Conservation (phyloP, 92 coral and sea anemone genomes). For the Parazoanthus darwini region DNA sequence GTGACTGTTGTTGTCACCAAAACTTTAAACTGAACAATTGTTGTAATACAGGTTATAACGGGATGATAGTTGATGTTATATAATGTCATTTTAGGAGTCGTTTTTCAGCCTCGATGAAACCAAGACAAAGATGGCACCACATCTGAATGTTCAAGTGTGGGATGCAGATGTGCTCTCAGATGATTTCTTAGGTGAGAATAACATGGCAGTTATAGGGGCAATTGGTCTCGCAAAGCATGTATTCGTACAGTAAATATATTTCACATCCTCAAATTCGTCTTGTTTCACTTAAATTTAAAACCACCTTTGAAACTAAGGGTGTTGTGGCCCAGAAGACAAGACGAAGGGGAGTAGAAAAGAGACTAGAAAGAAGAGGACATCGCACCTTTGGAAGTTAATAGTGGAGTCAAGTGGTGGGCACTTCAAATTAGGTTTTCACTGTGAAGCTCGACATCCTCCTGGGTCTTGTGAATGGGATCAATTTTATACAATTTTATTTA, state of each 20-base stretch:
- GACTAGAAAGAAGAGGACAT: neutral
- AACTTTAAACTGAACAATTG: neutral
- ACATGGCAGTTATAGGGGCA: neutral
- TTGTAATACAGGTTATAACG: neutral
- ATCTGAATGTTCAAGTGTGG: conserved; percentile 89
- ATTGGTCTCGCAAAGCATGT: no score
- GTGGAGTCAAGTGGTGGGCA: no score
- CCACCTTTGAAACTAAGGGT: no score
- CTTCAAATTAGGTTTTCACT: no score
- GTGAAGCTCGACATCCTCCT: no score
- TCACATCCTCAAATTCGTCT: neutral
- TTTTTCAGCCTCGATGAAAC: conserved; percentile 87
- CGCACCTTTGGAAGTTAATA: no score
- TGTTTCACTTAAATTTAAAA: neutral
- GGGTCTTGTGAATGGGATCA: no score
- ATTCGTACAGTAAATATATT: no score
- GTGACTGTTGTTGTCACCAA: neutral
- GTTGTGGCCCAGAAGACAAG: no score
- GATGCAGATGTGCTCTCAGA: conserved; percentile 82
- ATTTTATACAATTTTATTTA: no score
- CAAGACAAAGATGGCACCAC: conserved; percentile 70
- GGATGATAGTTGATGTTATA: neutral
- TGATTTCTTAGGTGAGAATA: conserved; percentile 83
- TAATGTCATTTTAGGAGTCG: conserved; percentile 54
- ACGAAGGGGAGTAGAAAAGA: neutral